Conservation (phyloP, 2,113 vertebrate genomes). For the Clupea harengus region DNA sequence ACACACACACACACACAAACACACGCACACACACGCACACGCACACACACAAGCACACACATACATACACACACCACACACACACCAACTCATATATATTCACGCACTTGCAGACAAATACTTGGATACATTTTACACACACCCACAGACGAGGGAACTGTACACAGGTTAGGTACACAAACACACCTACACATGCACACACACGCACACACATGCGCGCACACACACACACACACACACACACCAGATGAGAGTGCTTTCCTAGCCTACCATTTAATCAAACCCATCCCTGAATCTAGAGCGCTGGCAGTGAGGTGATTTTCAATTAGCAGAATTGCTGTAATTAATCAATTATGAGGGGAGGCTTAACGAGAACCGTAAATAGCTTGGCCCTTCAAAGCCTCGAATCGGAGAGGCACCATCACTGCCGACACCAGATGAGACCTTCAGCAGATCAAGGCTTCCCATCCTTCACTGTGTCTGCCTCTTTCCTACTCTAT, state of each 20-base stretch:
- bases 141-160: not conserved
- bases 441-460: constrained; percentile 21
- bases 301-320: constrained; percentile 63
- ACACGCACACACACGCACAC: not conserved
- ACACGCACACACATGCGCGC: not conserved
- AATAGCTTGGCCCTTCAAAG: constrained; percentile 44
- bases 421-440: constrained; percentile 36
- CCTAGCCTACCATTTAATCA: constrained; percentile 43
- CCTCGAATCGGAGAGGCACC: constrained; percentile 46
- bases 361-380: constrained; percentile 58
- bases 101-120: not conserved
- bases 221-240: constrained; percentile 24
- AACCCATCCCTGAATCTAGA: constrained; percentile 38
- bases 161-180: not conserved
- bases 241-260: constrained; percentile 44
- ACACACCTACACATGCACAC: not conserved
- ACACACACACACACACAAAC: not conserved
- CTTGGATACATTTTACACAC: not conserved
- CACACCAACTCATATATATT: too few species aligned
- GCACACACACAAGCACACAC: not conserved
- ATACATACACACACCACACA: too few species aligned
- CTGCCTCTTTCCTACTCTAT: not conserved
- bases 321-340: constrained; percentile 69
- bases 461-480: not conserved
- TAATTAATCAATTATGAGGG: constrained; percentile 71